Evolutionary conservation across 2,113 vertebrate genomes (phyloP), one percentile per base, ranked within the genome.

Genomic region (Oryzias celebensis): DNA sequence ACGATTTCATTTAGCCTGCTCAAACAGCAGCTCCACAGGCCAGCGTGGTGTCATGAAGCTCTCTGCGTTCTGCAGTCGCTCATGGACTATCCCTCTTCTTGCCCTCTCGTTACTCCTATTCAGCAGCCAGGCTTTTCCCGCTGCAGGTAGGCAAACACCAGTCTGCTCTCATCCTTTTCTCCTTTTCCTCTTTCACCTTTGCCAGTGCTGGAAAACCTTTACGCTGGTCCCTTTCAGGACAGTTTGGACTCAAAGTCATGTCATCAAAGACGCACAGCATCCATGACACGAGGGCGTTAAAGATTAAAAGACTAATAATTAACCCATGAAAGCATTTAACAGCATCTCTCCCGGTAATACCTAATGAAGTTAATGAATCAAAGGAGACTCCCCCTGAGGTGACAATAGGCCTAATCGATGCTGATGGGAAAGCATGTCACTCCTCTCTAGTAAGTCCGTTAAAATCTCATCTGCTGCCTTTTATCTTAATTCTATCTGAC

Each of bases 1-100:
- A 77, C 71, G 73, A 79, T 68, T 84, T 80, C 68, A 75, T 86
- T 82, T 68, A 66, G 61, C 49, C 58, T 71, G 73, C 65, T 81
- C 68, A 75, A 65, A 85, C 67, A 87, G 74, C 64, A 77, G 65
- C 78, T 82, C 73, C 75, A 80, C 72, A 69, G 78, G 77, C 68
- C 86, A 59, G 1, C 20, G 86, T 72, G 58, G 73, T 70, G 85
- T 84, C 87, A 80, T 36, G 63, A 53, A 22, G 31, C 64, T 65
- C 63, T 68, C 52, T 66, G 49, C 58, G 64, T 67, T 48, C 18
- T 78, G 73, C 73, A 24, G 52, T 73, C 68, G 45, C 55, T 63
- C 77, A 87, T 77, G 83, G 75, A 84, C 76, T 62, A 64, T 20
- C 52, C 44, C 55, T 44, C 51, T 50, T 23, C 31, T 45, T 26